These are phyloP conservation scores for Diachrysia chrysitis DNA, from an alignment of 2,888 invertebrate genomes.

Conservation along the genomic window DNA sequence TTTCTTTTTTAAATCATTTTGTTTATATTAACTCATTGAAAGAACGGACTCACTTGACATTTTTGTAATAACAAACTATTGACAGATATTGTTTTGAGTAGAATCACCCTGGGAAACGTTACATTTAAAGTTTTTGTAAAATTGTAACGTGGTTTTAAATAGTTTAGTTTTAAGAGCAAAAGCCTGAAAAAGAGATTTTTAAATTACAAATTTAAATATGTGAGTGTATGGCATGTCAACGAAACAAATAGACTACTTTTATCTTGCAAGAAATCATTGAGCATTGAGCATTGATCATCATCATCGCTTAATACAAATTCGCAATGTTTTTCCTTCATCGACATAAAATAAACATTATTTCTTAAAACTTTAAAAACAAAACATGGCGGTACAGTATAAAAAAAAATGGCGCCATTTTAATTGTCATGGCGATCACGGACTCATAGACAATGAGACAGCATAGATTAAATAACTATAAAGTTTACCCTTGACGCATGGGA, in stretches of 20 bases:
- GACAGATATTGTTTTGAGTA: neutral
- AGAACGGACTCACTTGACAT: constrained; percentile 33
- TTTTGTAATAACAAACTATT: constrained; percentile 8
- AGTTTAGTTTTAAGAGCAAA: no score
- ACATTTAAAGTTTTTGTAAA: neutral
- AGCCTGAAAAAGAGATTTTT: no score
- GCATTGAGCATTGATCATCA: no score
- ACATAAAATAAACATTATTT: neutral
- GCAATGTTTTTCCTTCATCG: no score
- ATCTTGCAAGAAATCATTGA: no score
- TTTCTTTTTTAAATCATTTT: constrained; percentile 58
- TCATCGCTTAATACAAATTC: no score
- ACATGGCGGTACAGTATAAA: neutral
- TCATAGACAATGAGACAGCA: constrained; percentile 64
- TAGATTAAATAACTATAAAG: constrained; percentile 78
- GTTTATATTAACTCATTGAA: constrained; percentile 46
- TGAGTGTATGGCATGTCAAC: no score
- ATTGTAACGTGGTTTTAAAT: no score
- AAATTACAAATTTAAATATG: no score
- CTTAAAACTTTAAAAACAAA: neutral
- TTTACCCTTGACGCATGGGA: constrained; percentile 67
- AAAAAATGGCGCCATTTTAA: constrained; percentile 44
- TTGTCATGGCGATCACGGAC: constrained; percentile 48
- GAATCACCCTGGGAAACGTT: neutral
- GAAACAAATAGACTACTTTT: no score